These are phyloP conservation scores for Clytia hemisphaerica DNA, from an alignment of 30 jellyfish, hydroid and myxozoan genomes.

Conservation along the genomic window DNA sequence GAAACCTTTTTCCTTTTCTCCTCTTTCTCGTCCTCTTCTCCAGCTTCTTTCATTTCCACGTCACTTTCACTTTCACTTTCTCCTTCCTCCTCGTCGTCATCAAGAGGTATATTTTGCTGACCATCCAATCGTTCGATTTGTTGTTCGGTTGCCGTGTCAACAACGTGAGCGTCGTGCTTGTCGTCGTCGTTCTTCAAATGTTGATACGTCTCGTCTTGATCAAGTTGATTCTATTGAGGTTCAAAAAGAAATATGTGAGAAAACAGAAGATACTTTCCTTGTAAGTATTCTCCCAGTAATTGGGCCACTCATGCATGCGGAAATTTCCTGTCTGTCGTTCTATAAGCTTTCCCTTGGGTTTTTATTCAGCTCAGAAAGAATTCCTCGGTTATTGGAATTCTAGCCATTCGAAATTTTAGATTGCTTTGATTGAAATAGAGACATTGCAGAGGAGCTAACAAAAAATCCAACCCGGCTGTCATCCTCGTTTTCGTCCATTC, in stretches of 20 bases:
- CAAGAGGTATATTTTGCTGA: constrained; percentile 1
- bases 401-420: too few relatives aligned
- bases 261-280: too few relatives aligned
- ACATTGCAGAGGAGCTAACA: too few relatives aligned
- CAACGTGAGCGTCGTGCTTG: constrained; percentile 45
- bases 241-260: not conserved
- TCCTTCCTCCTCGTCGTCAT: constrained; percentile 27
- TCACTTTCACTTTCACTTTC: constrained; percentile 16
- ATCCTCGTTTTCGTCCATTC: not conserved
- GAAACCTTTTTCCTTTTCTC: not conserved
- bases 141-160: constrained; percentile 75
- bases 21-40: constrained; percentile 5
- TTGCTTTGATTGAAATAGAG: too few relatives aligned
- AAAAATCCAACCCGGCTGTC: not conserved
- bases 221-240: constrained; percentile 2
- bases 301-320: too few relatives aligned
- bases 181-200: constrained; percentile 51
- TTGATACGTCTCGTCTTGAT: constrained; percentile 45
- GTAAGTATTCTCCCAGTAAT: too few relatives aligned
- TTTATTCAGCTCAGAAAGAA: too few relatives aligned
- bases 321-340: too few relatives aligned
- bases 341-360: too few relatives aligned
- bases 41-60: not conserved
- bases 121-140: constrained; percentile 27
- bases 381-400: too few relatives aligned